Base-by-base conservation (phyloP, 2,797 vertebrate genomes). In the Valencia hispanica region DNA sequence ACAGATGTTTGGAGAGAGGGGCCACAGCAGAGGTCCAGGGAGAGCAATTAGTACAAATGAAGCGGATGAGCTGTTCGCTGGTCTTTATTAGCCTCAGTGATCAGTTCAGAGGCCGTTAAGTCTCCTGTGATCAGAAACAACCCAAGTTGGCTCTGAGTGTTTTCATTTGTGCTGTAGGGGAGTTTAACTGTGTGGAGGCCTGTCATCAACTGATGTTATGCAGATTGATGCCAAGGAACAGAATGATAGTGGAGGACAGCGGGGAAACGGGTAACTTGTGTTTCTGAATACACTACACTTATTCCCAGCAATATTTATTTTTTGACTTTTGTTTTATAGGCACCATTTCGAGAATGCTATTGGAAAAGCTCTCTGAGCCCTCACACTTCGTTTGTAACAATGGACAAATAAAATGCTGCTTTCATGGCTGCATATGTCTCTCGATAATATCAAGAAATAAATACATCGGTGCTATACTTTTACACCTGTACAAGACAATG, bases 1-100 rank as follows among this genome's bases (percentile, higher is more conserved):
- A 93, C 93, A 94, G 90, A 92, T 92, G 94, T 90, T 93, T 45
- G 25, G 90, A 93, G 89, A 92, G 86, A 84, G 3, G 45, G 87
- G 88, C 85, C 83, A 89, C 73, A 53, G 70, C 27, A 48, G 79
- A 91, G 89, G 93, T 91, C 91, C 87, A 59, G 84, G 70, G 91
- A 93, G 92, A 93, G 93, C 91, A 94, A 94, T 95, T 95, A 94
- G 86, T 88, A 89, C 85, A 93, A 94, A 92, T 84, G 84, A 92
- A 93, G 90, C 87, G 63, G 79, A 88, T 82, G 86, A 89, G 93
- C 91, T 81, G 90, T 94, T 93, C 91, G 91, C 86, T 92, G 88
- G 85, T 93, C 92, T 94, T 94, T 93, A 94, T 94, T 94, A 94
- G 91, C 92, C 86, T 80, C 81, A 76, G 84, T 90, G 94, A 95